Conservation (phyloP, 2,113 vertebrate genomes). For the Platanista minor region DNA sequence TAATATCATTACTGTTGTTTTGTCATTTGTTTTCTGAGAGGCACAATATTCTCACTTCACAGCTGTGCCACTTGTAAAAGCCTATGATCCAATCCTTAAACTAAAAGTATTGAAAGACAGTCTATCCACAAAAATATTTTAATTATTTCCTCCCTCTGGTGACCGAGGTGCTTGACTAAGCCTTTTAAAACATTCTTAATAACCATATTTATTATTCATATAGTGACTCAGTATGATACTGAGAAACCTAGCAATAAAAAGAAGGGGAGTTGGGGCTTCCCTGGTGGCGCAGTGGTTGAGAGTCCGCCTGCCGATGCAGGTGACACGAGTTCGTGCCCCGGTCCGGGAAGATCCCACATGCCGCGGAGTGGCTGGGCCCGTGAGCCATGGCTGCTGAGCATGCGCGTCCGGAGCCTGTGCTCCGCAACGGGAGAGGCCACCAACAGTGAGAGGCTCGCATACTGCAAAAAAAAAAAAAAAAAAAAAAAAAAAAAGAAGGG, state of each 20-base stretch:
- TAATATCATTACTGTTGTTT: neutral
- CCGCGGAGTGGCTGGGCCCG: too few relatives aligned
- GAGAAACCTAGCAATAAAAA: neutral
- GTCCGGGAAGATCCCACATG: too few relatives aligned
- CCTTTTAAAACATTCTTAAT: neutral
- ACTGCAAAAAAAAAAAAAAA: neutral
- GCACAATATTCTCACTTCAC: neutral
- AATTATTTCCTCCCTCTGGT: neutral
- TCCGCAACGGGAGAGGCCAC: too few relatives aligned
- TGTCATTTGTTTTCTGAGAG: neutral
- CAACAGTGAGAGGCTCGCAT: too few relatives aligned
- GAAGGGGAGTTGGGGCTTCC: neutral
- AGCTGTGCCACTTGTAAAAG: neutral
- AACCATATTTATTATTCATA: neutral
- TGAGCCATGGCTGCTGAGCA: too few relatives aligned
- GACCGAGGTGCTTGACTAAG: neutral
- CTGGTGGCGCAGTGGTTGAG: too few relatives aligned
- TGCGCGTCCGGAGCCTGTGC: too few relatives aligned
- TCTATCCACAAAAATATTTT: neutral
- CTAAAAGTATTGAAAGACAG: neutral
- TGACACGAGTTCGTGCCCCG: too few relatives aligned
- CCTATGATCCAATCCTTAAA: neutral
- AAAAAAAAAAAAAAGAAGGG: neutral
- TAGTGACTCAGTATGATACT: neutral
- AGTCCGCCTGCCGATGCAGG: too few relatives aligned